Evolutionary conservation across 2,888 invertebrate genomes (phyloP).

Genomic region (Rhagonycha fulva): DNA sequence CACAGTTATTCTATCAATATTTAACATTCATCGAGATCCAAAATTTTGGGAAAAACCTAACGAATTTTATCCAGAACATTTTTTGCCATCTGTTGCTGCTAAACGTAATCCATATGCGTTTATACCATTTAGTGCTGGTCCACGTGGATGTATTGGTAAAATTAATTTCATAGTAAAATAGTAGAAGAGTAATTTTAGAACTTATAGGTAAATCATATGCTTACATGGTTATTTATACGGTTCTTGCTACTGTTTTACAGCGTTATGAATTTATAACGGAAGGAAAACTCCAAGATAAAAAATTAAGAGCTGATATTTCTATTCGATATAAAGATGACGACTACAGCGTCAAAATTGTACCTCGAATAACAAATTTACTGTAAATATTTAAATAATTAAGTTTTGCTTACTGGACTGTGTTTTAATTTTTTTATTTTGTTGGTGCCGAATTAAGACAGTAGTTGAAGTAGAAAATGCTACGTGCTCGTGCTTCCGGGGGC

Average conservation of each 20-base stretch:
- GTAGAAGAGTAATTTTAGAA: no score
- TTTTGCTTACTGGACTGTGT: no score
- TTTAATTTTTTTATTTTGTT: no score
- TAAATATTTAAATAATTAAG: background rate
- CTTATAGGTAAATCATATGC: conserved; percentile 7
- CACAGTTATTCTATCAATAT: conserved; percentile 41
- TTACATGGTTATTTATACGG: conserved; percentile 8
- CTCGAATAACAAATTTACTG: background rate
- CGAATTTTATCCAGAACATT: conserved; percentile 49
- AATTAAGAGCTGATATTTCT: conserved; percentile 15
- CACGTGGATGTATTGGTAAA: background rate
- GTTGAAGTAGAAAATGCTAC: no score
- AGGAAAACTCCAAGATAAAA: conserved; percentile 10
- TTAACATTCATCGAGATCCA: conserved; percentile 43
- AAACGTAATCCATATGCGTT: conserved; percentile 43
- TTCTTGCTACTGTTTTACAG: conserved; percentile 6
- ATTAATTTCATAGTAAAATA: background rate
- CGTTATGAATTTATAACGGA: conserved; percentile 13
- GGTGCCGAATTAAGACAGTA: no score
- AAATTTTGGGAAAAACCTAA: conserved; percentile 44
- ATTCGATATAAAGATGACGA: conserved; percentile 6
- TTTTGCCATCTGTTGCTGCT: conserved; percentile 41
- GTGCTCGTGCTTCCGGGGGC: no score
- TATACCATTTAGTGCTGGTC: conserved; percentile 47
- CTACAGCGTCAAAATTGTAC: background rate